Percentiles rank a stretch among this genome's conserved stretches.
These are phyloP conservation scores for Corynorhinus townsendii DNA, from an alignment of 2,113 vertebrate species.

Conservation along the genomic window DNA sequence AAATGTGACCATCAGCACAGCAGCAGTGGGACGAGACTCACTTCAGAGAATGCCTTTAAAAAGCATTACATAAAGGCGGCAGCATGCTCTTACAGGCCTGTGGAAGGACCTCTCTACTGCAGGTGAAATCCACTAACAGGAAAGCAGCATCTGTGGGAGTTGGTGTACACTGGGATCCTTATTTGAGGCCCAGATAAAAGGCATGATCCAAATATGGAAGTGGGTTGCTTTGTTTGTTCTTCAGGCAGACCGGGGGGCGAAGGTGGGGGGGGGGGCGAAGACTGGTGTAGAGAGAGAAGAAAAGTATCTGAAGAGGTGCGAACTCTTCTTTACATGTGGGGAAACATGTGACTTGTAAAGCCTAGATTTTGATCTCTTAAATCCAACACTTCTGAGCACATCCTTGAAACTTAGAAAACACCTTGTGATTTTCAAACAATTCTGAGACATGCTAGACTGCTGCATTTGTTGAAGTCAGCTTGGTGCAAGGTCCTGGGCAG, in stretches of 20 bases:
- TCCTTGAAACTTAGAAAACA: slow-evolving; percentile 35
- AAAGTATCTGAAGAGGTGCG: not conserved
- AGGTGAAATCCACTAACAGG: not conserved
- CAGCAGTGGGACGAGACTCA: not conserved
- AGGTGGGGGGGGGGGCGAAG: not conserved
- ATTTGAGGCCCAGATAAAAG: not conserved
- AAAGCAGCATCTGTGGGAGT: not conserved
- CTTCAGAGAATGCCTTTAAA: not conserved
- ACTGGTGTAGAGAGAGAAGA: not conserved
- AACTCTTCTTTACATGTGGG: not conserved
- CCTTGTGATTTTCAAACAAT: not conserved
- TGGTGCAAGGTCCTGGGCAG: not conserved
- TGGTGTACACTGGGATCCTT: not conserved
- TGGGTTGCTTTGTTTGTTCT: not conserved
- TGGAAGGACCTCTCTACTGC: not conserved
- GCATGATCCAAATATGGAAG: not conserved
- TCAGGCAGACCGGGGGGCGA: not conserved
- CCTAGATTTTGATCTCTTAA: slow-evolving; percentile 40
- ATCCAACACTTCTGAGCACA: slow-evolving; percentile 12
- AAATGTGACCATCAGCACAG: not conserved
- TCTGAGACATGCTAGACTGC: not conserved
- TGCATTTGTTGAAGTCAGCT: not conserved
- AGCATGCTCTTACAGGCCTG: not conserved
- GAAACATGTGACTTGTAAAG: not conserved
- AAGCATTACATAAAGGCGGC: not conserved